A percentile compares a stretch with the other conserved stretches of the same genome.
Evolutionary conservation across 2,888 invertebrate species (phyloP).

Genomic region (Ochlodes sylvanus): DNA sequence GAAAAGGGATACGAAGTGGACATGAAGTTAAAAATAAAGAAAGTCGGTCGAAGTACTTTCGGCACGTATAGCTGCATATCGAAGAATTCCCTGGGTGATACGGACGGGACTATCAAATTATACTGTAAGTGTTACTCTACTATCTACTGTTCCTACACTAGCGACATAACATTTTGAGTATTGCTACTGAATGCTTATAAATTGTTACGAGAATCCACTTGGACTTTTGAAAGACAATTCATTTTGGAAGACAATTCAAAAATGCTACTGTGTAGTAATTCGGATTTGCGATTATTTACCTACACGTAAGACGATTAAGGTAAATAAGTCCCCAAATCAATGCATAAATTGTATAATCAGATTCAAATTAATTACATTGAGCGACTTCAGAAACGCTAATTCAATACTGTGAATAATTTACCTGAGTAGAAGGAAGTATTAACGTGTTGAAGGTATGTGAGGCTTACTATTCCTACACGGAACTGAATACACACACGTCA

Average conservation of each 20-base stretch:
- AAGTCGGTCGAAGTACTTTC: constrained; percentile 86
- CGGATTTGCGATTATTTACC: not conserved
- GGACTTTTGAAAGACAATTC: no score
- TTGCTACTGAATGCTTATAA: constrained; percentile 22
- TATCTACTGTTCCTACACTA: constrained; percentile 23
- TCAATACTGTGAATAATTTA: constrained; percentile 34
- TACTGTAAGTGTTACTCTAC: constrained; percentile 85
- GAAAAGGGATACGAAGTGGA: constrained; percentile 89
- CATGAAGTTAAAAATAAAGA: constrained; percentile 89
- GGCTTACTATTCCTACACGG: not conserved
- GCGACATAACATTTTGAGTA: constrained; percentile 30
- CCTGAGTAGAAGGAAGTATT: constrained; percentile 30
- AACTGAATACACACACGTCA: constrained; percentile 17
- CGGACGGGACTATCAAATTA: constrained; percentile 89
- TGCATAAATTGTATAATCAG: not conserved
- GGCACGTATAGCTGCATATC: constrained; percentile 90
- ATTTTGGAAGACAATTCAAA: constrained; percentile 28
- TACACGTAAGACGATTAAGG: not conserved
- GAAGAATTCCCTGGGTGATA: constrained; percentile 90
- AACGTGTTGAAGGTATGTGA: constrained; percentile 4
- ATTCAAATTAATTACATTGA: constrained; percentile 25
- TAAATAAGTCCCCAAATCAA: not conserved
- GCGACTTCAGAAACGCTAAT: constrained; percentile 20
- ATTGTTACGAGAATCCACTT: constrained; percentile 19
- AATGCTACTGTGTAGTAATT: constrained; percentile 21